Evolutionary conservation across 2,888 invertebrate species (phyloP).

Genomic region (Gnatocerus cornutus): DNA sequence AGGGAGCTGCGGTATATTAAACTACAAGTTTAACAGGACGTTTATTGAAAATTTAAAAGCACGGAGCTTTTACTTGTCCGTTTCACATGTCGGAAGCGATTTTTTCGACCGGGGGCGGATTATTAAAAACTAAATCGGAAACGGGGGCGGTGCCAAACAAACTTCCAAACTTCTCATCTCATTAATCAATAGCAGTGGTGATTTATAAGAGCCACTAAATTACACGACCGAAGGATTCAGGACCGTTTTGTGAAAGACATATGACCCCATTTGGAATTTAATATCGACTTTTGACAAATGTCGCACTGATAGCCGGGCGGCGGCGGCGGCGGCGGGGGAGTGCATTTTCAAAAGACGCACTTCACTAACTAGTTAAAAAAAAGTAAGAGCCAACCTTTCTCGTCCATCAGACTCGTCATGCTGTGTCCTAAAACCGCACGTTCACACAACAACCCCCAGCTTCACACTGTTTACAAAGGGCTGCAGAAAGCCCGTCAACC

Average conservation of each 20-base stretch:
- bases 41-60: slow-evolving; percentile 54
- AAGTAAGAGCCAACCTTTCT: slow-evolving; percentile 25
- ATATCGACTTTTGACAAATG: slow-evolving; percentile 63
- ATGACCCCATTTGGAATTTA: slow-evolving; percentile 62
- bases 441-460: slow-evolving; percentile 57
- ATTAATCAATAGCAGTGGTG: slow-evolving; percentile 56
- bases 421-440: slow-evolving; percentile 47
- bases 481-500: slow-evolving; percentile 49
- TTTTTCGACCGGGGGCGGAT: slow-evolving; percentile 17
- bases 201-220: slow-evolving; percentile 61
- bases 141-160: slow-evolving; percentile 32
- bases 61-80: slow-evolving; percentile 16
- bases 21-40: slow-evolving; percentile 52
- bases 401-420: slow-evolving; percentile 31
- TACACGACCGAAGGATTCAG: slow-evolving; percentile 58
- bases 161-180: slow-evolving; percentile 49
- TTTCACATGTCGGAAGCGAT: slow-evolving; percentile 30
- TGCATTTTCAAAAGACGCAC: too few species aligned
- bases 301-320: slow-evolving; percentile 37
- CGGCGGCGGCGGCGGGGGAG: too few species aligned
- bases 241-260: slow-evolving; percentile 60
- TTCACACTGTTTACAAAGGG: slow-evolving; percentile 64
- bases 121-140: slow-evolving; percentile 44
- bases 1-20: slow-evolving; percentile 51
- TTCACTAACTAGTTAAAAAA: not conserved